These are phyloP conservation scores for Sebastiscus albofasciatus DNA, from an alignment of 2,797 vertebrate species.

Conservation along the genomic window DNA sequence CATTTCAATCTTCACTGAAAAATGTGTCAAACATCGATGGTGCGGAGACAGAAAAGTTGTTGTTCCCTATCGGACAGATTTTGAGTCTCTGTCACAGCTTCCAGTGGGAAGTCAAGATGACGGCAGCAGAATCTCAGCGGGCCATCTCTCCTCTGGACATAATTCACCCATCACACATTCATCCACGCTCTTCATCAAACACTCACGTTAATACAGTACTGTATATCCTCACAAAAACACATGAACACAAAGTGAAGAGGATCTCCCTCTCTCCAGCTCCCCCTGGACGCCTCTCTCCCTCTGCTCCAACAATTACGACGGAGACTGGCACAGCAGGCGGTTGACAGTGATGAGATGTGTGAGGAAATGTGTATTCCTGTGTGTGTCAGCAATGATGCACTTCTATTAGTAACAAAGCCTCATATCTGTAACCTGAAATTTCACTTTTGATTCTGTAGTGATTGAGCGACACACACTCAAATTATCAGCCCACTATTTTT, in stretches of 20 bases:
- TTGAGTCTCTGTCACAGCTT: slow-evolving; percentile 51
- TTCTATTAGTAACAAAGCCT: slow-evolving; percentile 28
- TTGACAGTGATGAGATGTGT: slow-evolving; percentile 65
- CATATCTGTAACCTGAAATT: slow-evolving; percentile 24
- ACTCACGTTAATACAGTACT: slow-evolving; percentile 3
- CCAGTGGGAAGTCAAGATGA: slow-evolving; percentile 49
- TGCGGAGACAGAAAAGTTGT: slow-evolving; percentile 24
- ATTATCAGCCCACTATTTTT: background rate
- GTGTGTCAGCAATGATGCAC: slow-evolving; percentile 46
- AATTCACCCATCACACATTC: slow-evolving; percentile 20
- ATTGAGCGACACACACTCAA: slow-evolving; percentile 5
- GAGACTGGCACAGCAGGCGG: slow-evolving; percentile 51
- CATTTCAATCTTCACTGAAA: slow-evolving; percentile 26
- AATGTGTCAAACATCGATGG: slow-evolving; percentile 44
- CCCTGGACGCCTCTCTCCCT: slow-evolving; percentile 25
- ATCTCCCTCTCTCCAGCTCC: slow-evolving; percentile 20
- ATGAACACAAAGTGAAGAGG: slow-evolving; percentile 9
- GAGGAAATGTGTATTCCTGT: slow-evolving; percentile 43
- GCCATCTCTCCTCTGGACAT: slow-evolving; percentile 51
- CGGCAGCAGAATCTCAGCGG: slow-evolving; percentile 45
- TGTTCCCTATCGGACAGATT: slow-evolving; percentile 14
- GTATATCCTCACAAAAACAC: slow-evolving; percentile 15
- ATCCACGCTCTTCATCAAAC: slow-evolving; percentile 28
- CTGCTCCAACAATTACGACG: slow-evolving; percentile 36
- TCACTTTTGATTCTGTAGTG: slow-evolving; percentile 14